Conservation (phyloP, 1,140 invertebrate genomes). For the Phortica variegata region DNA sequence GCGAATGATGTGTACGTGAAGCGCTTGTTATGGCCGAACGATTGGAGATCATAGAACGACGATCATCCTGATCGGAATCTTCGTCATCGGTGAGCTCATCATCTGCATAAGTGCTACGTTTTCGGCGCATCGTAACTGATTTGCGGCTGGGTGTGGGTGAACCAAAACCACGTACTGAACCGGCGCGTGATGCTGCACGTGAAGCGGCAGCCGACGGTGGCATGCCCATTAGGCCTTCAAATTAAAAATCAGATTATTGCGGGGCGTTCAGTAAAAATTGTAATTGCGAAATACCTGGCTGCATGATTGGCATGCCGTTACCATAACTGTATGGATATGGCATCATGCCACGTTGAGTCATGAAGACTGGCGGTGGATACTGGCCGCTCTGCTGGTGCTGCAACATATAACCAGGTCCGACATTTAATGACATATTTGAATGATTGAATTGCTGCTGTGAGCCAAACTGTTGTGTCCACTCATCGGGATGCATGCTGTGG, state of each 20-base stretch:
- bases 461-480: constrained; percentile 57
- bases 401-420: constrained; percentile 54
- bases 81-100: constrained; percentile 61
- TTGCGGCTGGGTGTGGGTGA: constrained; percentile 72
- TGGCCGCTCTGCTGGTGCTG: constrained; percentile 58
- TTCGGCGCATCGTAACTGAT: constrained; percentile 59
- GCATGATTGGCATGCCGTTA: constrained; percentile 44
- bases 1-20: constrained; percentile 28
- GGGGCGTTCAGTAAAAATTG: background rate
- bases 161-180: constrained; percentile 60
- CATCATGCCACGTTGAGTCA: constrained; percentile 46
- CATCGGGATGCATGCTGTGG: constrained; percentile 52
- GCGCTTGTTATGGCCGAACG: constrained; percentile 46
- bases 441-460: constrained; percentile 64
- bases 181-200: constrained; percentile 59
- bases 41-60: constrained; percentile 57
- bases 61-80: constrained; percentile 62
- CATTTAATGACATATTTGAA: constrained; percentile 68
- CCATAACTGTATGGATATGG: constrained; percentile 44
- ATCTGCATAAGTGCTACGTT: constrained; percentile 57
- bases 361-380: constrained; percentile 55
- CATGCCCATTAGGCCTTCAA: constrained; percentile 42
- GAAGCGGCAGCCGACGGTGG: constrained; percentile 48
- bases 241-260: background rate
- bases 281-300: constrained; percentile 30